Evolutionary conservation across 1,140 invertebrate species (phyloP), one percentile per base, ranked within the genome.

Genomic region (Drosophila persimilis): DNA sequence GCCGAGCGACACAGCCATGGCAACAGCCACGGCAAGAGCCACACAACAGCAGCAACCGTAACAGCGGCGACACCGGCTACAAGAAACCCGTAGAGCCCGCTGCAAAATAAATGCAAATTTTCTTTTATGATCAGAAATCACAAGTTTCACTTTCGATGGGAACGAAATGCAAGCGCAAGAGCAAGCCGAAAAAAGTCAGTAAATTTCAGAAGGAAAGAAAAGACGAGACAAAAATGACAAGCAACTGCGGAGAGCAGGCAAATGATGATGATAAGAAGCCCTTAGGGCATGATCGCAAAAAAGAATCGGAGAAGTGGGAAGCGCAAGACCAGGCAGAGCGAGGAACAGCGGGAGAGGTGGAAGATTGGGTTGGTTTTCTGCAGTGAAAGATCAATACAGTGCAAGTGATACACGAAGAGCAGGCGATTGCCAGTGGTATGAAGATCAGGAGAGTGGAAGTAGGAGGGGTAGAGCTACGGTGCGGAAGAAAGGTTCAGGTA

Each of bases 51-150:
- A 51, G 44, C 71, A 61, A 54, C 59, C 65, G 43, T 64, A 31
- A 22, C 57, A 61, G 26, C 75, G 56, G 13, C 60, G 55, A 59
- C 22, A 59, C 31, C 58, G 48, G 43, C 55, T 43, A 54, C 52
- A 65, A 66, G 59, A 15, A 58, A 62, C 39, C 51, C 17, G 72
- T 46, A 44, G 41, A 46, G 58, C 35, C 22, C 31, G 59, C 63
- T 65, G 45, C 67, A 60, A 77, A 84, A 85, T 81, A 86, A 77
- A 85, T 85, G 81, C 83, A 85, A 85, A 85, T 86, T 85, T 85
- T 73, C 43, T 64, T 78, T 75, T 58, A 81, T 74, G 64, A 70
- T 65, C 55, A 60, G 73, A 64, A 52, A 57, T 56, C 55, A 60
- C 57, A 77, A 75, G 50, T 88, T 86, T 86, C 77, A 86, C 83